phyloP scores from a whole-genome alignment of 2,113 vertebrate species.

The Desmodus rotundus region DNA sequence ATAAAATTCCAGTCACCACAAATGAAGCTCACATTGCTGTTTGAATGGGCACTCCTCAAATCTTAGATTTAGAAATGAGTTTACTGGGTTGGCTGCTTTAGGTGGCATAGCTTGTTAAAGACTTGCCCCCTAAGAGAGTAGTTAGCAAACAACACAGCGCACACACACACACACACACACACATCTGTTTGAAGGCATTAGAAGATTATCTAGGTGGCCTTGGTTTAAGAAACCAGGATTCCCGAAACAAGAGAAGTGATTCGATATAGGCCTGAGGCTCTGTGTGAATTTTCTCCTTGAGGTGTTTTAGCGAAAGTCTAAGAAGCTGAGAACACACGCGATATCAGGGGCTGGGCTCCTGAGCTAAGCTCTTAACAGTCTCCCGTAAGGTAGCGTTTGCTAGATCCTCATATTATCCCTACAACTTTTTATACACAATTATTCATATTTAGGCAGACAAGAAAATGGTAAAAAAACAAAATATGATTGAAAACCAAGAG shows the following conservation, averaged over 20 bases:
- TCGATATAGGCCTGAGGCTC: not conserved
- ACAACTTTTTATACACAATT: not conserved
- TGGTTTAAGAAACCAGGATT: not conserved
- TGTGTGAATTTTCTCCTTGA: not conserved
- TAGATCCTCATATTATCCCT: not conserved
- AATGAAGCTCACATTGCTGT: not conserved
- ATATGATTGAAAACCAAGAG: not conserved
- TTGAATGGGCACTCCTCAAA: not conserved
- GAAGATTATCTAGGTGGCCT: not conserved
- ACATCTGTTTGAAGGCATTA: not conserved
- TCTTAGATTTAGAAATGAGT: not conserved
- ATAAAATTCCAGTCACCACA: not conserved
- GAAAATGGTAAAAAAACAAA: too few species aligned
- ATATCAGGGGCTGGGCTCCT: not conserved
- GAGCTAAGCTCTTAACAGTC: not conserved
- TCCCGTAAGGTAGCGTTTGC: not conserved
- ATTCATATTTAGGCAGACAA: not conserved
- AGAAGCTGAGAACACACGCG: too few species aligned
- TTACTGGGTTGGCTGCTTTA: not conserved
- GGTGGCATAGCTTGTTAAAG: not conserved
- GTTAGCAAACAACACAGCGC: not conserved
- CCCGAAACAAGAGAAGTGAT: not conserved
- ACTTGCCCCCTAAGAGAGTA: not conserved
- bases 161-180: not conserved
- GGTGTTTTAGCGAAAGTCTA: too few species aligned